These are phyloP conservation scores for Sylvietta virens DNA, from an alignment of 2,113 vertebrate genomes.

Conservation along the genomic window DNA sequence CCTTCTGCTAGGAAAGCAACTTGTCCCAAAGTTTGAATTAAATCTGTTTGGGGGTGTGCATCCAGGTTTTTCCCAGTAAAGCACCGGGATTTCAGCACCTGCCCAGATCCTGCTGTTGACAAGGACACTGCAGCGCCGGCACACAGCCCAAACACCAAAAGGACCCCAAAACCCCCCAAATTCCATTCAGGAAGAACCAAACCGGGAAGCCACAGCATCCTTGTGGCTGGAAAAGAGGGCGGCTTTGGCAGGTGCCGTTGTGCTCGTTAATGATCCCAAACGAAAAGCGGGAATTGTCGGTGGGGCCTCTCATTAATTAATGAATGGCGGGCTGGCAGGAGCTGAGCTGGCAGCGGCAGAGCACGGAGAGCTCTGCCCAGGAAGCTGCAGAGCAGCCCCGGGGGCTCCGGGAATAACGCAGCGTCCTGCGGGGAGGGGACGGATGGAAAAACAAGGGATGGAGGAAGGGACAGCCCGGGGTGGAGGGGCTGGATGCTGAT, in stretches of 20 bases:
- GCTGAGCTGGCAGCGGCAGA: neutral
- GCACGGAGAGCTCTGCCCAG: neutral
- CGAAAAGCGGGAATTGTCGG: neutral
- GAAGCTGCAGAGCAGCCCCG: neutral
- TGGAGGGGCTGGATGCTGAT: neutral
- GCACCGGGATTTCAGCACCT: neutral
- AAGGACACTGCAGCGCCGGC: neutral
- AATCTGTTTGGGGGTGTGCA: accelerated
- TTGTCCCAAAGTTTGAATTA: neutral
- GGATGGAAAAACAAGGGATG: neutral
- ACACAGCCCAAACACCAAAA: neutral
- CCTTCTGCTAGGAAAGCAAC: neutral
- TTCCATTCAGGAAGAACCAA: neutral
- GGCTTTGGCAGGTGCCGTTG: neutral
- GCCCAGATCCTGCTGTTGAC: neutral
- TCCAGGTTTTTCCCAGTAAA: neutral
- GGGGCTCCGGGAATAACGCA: neutral
- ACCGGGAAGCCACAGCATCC: neutral
- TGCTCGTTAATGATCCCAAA: neutral
- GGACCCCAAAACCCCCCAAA: accelerated
- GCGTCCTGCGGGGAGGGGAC: neutral
- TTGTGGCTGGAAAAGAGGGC: neutral
- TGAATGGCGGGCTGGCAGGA: neutral
- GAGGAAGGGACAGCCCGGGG: neutral
- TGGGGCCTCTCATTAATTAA: neutral